Conservation (phyloP, 2,113 vertebrate species). For the Chloropsis cyanopogon region DNA sequence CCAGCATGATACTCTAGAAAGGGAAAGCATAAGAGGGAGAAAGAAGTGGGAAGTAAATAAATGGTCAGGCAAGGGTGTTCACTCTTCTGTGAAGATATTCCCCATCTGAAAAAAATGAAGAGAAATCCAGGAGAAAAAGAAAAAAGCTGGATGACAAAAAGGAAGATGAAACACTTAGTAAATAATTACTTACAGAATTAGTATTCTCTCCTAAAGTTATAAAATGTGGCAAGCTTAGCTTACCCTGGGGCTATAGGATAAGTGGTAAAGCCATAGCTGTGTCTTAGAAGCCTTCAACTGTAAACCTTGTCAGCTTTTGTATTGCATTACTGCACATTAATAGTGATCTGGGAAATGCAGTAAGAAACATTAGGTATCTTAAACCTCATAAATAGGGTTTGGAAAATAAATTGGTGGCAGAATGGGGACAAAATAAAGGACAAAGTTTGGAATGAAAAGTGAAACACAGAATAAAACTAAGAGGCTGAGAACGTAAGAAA, state of each 20-base stretch:
- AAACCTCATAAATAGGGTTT: not conserved
- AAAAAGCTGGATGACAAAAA: not conserved
- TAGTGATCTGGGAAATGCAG: not conserved
- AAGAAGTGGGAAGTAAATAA: not conserved
- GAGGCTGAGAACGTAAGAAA: not conserved
- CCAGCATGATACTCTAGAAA: not conserved
- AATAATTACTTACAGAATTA: not conserved
- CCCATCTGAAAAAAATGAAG: not conserved
- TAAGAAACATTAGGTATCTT: not conserved
- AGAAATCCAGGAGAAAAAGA: not conserved
- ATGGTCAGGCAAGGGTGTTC: not conserved
- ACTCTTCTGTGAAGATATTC: not conserved
- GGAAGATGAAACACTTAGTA: not conserved
- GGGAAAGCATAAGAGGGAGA: not conserved
- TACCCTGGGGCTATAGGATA: not conserved
- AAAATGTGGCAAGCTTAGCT: not conserved
- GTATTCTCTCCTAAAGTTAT: not conserved
- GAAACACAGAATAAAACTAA: not conserved
- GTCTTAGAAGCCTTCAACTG: not conserved
- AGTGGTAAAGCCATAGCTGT: not conserved
- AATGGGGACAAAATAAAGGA: constrained; percentile 28
- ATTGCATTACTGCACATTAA: not conserved
- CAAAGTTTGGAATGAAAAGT: not conserved
- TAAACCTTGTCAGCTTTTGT: not conserved
- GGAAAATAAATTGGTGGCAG: constrained; percentile 19